Base-by-base conservation (phyloP, 2,797 vertebrate species). In the Staurois parvus region DNA sequence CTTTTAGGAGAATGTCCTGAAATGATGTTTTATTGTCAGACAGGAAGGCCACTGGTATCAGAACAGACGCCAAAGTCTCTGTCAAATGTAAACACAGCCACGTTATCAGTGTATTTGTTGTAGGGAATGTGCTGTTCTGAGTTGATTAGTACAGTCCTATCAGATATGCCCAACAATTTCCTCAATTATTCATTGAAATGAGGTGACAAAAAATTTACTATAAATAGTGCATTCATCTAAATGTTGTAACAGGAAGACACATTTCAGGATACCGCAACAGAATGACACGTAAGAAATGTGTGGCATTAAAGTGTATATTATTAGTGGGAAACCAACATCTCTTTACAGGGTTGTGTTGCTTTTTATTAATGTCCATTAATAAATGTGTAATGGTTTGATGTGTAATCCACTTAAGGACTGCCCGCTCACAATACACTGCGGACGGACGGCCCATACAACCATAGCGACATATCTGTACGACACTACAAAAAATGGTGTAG, bases 111-210 rank as follows among this genome's bases (percentile, higher is more conserved):
- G 68, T 62, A 40, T 52, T 37, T 12, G 42, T 24, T 28, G 74
- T 7, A 84, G 48, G 67, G 32, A 84, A 77, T 84, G 66, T 84
- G 45, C 82, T 84, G 82, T 78, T 62, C 75, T 77, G 17, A 30
- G 45, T 59, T 4, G 17, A 67, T 56, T 72, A 66, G 48, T 66
- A 28, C 67, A 52, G 52, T 80, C 67, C 45, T 19, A 80, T 80
- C 30, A 52, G 42, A 80, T 70, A 72, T 26, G 32, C 29, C 59
- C 48, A 52, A 24, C 42, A 9, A 69, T 26, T 15, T 32, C 28
- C 21, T 30, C 24, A 67, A 21, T 42, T 4, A 52, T 1, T 52
- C 12, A 66, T 42, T 40, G 34, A 40, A 67, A 29, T 67, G 45
- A 70, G 62, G 26, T 48, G 17, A 5, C 30, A 48, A 67, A 21